Conservation (phyloP, 2,797 vertebrate genomes). For the Propithecus perrieri region DNA sequence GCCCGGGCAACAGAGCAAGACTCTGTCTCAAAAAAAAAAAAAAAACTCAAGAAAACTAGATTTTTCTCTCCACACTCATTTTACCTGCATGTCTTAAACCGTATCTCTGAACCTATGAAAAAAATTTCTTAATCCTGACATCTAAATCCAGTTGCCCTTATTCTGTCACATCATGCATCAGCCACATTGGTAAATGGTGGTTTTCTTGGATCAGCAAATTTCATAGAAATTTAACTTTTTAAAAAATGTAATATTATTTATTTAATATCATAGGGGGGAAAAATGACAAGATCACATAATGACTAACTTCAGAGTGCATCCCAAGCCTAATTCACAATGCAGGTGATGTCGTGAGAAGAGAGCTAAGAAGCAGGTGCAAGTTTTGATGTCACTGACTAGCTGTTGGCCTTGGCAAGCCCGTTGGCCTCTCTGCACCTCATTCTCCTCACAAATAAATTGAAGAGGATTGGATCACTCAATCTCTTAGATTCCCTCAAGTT, state of each 20-base stretch:
- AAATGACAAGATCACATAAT: background rate
- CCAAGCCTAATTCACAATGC: background rate
- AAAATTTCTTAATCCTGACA: background rate
- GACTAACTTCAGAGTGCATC: background rate
- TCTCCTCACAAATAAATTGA: background rate
- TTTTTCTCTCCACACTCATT: background rate
- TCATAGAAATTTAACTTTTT: background rate
- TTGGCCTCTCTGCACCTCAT: background rate
- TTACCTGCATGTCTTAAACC: background rate
- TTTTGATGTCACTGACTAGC: background rate
- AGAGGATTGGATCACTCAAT: background rate
- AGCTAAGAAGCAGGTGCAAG: background rate
- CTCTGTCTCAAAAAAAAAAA: too few relatives aligned
- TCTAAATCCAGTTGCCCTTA: slow-evolving; percentile 19
- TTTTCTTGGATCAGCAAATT: background rate
- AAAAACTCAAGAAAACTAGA: background rate
- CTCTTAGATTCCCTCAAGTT: background rate
- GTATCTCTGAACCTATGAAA: background rate
- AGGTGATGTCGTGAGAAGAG: background rate
- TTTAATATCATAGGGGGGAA: background rate
- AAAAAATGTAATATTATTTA: background rate
- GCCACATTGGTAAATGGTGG: background rate
- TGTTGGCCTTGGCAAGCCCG: accelerated
- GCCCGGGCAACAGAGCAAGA: too few relatives aligned
- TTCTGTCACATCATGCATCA: background rate